Evolutionary conservation across 1,140 invertebrate genomes (phyloP).

Genomic region (Radopholus similis): DNA sequence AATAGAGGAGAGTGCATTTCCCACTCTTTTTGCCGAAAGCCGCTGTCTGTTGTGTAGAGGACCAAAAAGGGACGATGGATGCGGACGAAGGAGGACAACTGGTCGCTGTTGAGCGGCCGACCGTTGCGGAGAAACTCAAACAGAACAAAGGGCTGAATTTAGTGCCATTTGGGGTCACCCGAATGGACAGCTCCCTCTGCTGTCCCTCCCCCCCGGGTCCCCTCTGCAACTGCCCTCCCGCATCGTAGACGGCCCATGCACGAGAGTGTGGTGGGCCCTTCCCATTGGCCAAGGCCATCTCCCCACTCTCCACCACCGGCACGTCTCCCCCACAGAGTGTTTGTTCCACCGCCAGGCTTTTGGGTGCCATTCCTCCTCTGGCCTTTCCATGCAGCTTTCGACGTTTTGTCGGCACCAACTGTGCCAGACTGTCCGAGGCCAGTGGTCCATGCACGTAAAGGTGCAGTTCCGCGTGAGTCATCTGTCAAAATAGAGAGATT

Average conservation of each 20-base stretch:
- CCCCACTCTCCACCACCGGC: too few species aligned
- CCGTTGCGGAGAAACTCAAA: background rate
- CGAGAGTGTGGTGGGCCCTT: too few species aligned
- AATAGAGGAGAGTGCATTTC: too few species aligned
- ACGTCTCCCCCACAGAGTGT: too few species aligned
- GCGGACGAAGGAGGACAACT: background rate
- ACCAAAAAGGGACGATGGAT: slow-evolving; percentile 9
- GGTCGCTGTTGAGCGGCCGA: background rate
- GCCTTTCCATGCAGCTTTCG: background rate
- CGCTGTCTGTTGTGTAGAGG: background rate
- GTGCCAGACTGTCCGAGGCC: background rate
- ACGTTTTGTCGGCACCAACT: background rate
- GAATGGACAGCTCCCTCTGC: background rate
- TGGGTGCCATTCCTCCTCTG: background rate
- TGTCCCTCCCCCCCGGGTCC: background rate
- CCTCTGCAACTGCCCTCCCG: background rate
- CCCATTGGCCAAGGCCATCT: too few species aligned
- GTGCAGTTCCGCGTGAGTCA: background rate
- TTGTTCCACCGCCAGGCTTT: too few species aligned
- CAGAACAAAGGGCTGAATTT: background rate
- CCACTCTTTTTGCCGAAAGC: background rate
- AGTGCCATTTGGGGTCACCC: too few species aligned
- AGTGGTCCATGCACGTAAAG: background rate
- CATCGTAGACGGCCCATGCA: background rate
- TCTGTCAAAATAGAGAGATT: background rate